These are phyloP conservation scores for Spodoptera exigua DNA, from an alignment of 2,888 invertebrate genomes.

Conservation along the genomic window DNA sequence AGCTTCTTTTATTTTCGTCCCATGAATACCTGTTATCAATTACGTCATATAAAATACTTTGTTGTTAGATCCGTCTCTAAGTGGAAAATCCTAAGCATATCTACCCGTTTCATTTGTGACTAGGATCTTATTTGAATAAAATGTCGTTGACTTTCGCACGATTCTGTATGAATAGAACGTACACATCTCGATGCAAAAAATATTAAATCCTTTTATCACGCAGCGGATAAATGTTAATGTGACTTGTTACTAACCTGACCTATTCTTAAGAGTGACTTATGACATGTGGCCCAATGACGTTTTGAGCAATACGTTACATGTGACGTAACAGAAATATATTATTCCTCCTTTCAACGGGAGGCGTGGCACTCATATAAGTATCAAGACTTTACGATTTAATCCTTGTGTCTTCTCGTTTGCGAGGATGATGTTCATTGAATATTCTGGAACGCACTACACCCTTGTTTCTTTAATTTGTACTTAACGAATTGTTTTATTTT, in stretches of 20 bases:
- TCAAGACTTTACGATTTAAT: constrained; percentile 1
- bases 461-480: too few relatives aligned
- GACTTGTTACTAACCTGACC: constrained; percentile 65
- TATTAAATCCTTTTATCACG: constrained; percentile 19
- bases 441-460: too few relatives aligned
- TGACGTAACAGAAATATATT: constrained; percentile 61
- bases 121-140: constrained; percentile 63
- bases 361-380: constrained; percentile 43
- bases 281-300: constrained; percentile 70
- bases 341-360: constrained; percentile 30
- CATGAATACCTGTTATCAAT: constrained; percentile 45
- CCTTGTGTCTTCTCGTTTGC: too few relatives aligned
- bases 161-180: constrained; percentile 28
- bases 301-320: constrained; percentile 65
- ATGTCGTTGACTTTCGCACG: constrained; percentile 62
- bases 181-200: constrained; percentile 30
- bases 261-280: constrained; percentile 67
- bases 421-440: too few relatives aligned
- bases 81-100: constrained; percentile 73
- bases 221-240: constrained; percentile 33
- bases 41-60: constrained; percentile 68
- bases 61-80: constrained; percentile 71
- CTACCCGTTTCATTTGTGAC: constrained; percentile 55
- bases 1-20: constrained; percentile 17
- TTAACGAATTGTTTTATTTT: too few relatives aligned